Base-by-base conservation (phyloP, 2,888 invertebrate species). In the Melieria crassipennis region DNA sequence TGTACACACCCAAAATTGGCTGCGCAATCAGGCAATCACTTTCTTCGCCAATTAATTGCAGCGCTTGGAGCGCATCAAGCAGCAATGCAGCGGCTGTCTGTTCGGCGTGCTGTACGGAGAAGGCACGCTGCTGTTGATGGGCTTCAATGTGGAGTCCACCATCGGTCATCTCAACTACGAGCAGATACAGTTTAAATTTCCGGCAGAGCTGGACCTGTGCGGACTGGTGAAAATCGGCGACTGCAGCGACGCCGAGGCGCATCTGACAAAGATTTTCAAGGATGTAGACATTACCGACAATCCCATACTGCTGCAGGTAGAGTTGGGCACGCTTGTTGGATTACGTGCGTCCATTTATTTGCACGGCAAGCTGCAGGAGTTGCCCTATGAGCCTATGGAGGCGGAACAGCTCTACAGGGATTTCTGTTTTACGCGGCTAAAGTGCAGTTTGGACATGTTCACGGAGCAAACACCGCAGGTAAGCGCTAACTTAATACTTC, bases 281-380 rank as follows among this genome's bases (percentile, higher is more conserved):
- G 91, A 92, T 86, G 91, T 94, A 71, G 92, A 93, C 83, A 92
- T 94, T 79, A 94, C 94, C 65, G 94, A 94, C 81, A 94, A 93
- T 87, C 94, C 94, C 4, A 88, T 94, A 71, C 88, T 93, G 66
- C 86, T 94, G 57, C 88, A 88, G 71, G 88, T 89, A 78, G 88
- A 88, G 30, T 85, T 89, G 74, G 88, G 90, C 13, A 89, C 89
- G 76, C 86, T 89, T n/a, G 86, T 87, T 30, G 89, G 89, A 11
- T 85, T 93, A 78, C 89, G 90, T 80, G 89, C 92, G 10, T 91
- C 91, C 76, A 91, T 92, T 82, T 88, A 92, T 75, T 90, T 92
- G 55, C 93, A 93, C 86, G 92, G 92, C 74, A 91, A 92, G 81
- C 87, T 94, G 73, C 91, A 93, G 81, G 88, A 90, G 75, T 89